Evolutionary conservation across 2,113 vertebrate species (phyloP).

Genomic region (Rhinoptilus africanus): DNA sequence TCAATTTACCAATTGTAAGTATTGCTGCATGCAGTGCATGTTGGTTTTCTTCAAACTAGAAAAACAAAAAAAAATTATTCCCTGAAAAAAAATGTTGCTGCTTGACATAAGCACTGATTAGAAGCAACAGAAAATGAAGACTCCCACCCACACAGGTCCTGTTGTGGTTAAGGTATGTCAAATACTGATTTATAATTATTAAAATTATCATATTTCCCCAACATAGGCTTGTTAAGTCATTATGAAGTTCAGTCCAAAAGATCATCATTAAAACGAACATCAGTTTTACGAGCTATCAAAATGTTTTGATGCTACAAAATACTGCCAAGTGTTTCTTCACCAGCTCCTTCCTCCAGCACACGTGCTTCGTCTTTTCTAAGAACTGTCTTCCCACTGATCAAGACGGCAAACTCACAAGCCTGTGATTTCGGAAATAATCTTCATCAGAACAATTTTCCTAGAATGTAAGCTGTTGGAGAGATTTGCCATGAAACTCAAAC

Average conservation of each 20-base stretch:
- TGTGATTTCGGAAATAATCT: not conserved
- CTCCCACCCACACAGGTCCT: too few species aligned
- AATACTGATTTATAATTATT: not conserved
- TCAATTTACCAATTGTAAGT: not conserved
- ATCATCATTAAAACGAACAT: not conserved
- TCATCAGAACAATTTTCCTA: not conserved
- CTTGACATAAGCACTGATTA: not conserved
- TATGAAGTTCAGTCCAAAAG: not conserved
- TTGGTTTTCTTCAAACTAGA: not conserved
- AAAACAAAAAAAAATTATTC: not conserved
- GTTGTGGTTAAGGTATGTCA: not conserved
- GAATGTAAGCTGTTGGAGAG: not conserved
- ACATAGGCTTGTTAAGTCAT: not conserved
- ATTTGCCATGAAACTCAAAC: not conserved
- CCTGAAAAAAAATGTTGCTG: not conserved
- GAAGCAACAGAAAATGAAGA: not conserved
- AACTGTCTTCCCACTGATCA: not conserved
- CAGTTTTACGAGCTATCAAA: not conserved
- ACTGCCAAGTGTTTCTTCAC: not conserved
- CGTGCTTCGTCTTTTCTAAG: rapidly evolving
- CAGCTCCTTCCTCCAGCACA: not conserved
- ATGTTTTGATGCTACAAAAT: not conserved
- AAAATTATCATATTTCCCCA: not conserved
- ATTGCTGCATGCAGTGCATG: not conserved
- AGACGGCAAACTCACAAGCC: not conserved